Conservation (phyloP, 2,797 vertebrate genomes). For the Megaceryle alcyon region DNA sequence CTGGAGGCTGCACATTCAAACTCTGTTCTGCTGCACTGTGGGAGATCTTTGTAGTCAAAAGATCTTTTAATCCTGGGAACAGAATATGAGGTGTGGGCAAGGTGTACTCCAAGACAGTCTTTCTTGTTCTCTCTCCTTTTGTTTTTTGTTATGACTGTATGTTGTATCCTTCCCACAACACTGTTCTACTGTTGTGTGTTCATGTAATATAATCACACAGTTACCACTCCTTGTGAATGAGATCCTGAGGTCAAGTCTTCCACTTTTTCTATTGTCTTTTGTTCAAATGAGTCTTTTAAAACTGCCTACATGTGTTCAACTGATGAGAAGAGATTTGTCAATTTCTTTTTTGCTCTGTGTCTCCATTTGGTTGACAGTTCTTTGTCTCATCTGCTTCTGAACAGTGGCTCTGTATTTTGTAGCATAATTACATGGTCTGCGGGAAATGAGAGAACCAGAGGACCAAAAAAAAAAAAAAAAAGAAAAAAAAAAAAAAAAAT, state of each 20-base stretch:
- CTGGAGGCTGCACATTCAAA: background rate
- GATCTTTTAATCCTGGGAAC: background rate
- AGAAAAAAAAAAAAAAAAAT: no score
- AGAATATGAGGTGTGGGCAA: background rate
- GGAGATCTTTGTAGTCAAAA: background rate
- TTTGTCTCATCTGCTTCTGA: background rate
- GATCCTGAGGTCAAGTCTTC: background rate
- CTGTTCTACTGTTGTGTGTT: background rate
- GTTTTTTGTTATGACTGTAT: background rate
- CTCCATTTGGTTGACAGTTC: background rate
- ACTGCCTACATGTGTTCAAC: background rate
- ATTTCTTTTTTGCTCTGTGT: background rate
- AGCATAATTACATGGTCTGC: background rate
- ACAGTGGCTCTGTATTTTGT: background rate
- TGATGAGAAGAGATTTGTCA: background rate
- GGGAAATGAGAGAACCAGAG: background rate
- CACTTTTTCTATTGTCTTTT: background rate
- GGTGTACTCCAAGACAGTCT: background rate
- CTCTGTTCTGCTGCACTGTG: background rate
- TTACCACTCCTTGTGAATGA: background rate
- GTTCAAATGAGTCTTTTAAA: background rate
- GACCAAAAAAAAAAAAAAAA: background rate
- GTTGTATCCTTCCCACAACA: background rate
- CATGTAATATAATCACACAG: background rate
- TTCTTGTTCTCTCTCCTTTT: background rate